A percentile compares a stretch with the other conserved stretches of the same genome.
These are phyloP conservation scores for Parnassius glacialis DNA, from an alignment of 2,888 invertebrate genomes.

Conservation along the genomic window DNA sequence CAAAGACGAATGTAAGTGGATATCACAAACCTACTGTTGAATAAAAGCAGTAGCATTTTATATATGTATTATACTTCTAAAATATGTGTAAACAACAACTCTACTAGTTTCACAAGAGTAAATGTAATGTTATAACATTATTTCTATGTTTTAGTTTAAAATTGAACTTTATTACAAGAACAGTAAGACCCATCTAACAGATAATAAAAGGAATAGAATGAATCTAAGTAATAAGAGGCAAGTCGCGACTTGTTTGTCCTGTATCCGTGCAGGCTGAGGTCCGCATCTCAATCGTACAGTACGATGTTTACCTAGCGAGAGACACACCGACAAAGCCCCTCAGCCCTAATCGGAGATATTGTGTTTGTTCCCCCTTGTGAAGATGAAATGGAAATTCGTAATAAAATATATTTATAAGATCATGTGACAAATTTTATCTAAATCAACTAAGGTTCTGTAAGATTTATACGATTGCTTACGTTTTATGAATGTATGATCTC, in stretches of 20 bases:
- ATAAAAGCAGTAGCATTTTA: no score
- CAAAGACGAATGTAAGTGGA: no score
- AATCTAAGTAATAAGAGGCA: constrained; percentile 38
- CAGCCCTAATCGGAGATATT: constrained; percentile 51
- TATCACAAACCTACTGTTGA: no score
- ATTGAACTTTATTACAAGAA: not conserved
- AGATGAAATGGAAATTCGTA: constrained; percentile 29
- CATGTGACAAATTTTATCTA: constrained; percentile 11
- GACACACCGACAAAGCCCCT: constrained; percentile 37
- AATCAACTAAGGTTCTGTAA: no score
- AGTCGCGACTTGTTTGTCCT: constrained; percentile 39
- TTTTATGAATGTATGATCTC: not conserved
- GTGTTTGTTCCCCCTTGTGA: constrained; percentile 42
- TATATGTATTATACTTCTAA: no score
- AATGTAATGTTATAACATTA: no score
- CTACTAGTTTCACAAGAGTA: no score
- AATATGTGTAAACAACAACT: no score
- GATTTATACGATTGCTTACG: no score
- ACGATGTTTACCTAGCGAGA: constrained; percentile 41
- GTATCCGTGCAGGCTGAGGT: constrained; percentile 39
- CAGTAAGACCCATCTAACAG: not conserved
- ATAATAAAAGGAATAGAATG: constrained; percentile 22
- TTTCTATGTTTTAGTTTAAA: no score
- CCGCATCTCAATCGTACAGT: constrained; percentile 43
- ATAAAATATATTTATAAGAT: constrained; percentile 19